Evolutionary conservation across 1,140 invertebrate species (phyloP), one percentile per base, ranked within the genome.

Genomic region (Venustaconcha ellipsiformis): DNA sequence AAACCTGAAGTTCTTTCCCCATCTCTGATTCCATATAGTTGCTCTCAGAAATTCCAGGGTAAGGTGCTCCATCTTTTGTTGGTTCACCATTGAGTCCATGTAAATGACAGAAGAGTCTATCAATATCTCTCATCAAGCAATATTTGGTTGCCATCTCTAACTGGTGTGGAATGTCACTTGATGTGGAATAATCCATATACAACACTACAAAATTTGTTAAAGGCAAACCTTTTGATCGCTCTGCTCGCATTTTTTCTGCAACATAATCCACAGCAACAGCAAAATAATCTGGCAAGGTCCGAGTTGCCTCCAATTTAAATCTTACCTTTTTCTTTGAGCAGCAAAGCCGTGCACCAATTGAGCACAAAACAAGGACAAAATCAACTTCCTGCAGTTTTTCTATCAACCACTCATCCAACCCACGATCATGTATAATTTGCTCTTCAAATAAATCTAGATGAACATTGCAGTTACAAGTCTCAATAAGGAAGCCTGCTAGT

Each of bases 251-350:
- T 76, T 87, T 87, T 70, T 88, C 86, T 57, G 83, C 86, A 17
- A 88, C 87, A 79, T 87, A 86, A 78, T 88, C 87, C 8, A 87
- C 85, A 55, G 87, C 86, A 18, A 86, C 81, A 23, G 85, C 83
- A 85, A 88, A 88, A 76, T 87, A 87, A 80, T 88, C 87, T 4
- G 87, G 83, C 57, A 88, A 76, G 4, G 74, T 79, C 63, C 80
- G 78, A 14, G 72, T 70, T 1, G 72, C 30, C 30, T 85, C 81
- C 20, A 74, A 56, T 75, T 84, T 84, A 72, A 87, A 88, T 70
- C 78, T 72, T 2, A 83, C 81, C 17, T 82, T 69, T 69, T 88
- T 87, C 72, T 87, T 87, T 71, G 84, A 84, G 74, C 87, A 88
- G 14, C 85, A 72, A 12, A 88, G 73, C 66, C 87, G 74, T n/a